These are phyloP conservation scores for Mesocentrotus franciscanus DNA, from an alignment of 53 echinoderm and acorn worm genomes.

Conservation along the genomic window DNA sequence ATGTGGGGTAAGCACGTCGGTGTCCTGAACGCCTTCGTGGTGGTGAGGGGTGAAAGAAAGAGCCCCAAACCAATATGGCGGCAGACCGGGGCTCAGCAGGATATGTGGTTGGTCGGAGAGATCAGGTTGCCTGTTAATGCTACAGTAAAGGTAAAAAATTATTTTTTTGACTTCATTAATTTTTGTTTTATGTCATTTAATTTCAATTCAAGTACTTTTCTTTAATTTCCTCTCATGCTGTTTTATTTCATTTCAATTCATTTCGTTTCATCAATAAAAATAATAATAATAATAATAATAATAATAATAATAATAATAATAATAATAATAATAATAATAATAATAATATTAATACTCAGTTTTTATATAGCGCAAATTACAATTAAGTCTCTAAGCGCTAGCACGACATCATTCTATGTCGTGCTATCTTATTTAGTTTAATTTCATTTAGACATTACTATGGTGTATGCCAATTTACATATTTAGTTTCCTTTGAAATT, in stretches of 20 bases:
- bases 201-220: not conserved
- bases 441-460: too few species aligned
- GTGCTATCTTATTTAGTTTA: too few species aligned
- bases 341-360: too few species aligned
- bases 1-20: constrained; percentile 90
- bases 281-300: too few species aligned
- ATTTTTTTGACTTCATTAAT: not conserved
- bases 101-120: constrained; percentile 86
- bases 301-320: too few species aligned
- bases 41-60: constrained; percentile 70
- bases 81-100: constrained; percentile 74
- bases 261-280: too few species aligned
- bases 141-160: constrained; percentile 84
- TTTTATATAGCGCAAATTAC: too few species aligned
- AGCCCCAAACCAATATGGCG: constrained; percentile 80
- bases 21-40: constrained; percentile 81
- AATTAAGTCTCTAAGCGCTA: too few species aligned
- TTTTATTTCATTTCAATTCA: not conserved
- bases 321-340: too few species aligned
- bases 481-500: too few species aligned
- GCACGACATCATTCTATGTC: too few species aligned
- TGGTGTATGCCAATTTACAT: too few species aligned
- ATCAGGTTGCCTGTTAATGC: constrained; percentile 80
- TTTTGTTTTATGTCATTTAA: not conserved
- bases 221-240: not conserved